Conservation (phyloP, 2,888 invertebrate species). For the Rhingia campestris region DNA sequence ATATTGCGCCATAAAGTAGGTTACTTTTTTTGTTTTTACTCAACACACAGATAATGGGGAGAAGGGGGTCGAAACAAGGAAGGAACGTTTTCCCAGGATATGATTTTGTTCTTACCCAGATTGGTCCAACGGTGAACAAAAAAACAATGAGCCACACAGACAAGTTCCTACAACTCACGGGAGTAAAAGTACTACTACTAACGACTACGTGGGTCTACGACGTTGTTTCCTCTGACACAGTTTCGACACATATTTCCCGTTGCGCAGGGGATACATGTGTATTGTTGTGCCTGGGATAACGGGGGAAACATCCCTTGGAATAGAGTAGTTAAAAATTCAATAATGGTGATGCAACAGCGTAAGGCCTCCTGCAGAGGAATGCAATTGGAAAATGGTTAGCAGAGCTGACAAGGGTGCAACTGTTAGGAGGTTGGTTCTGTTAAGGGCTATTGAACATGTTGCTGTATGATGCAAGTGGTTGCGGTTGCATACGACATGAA, state of each 20-base stretch:
- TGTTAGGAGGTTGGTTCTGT: constrained; percentile 31
- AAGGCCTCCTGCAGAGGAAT: constrained; percentile 57
- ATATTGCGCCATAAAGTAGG: constrained; percentile 48
- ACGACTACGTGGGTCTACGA: constrained; percentile 21
- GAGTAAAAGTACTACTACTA: constrained; percentile 53
- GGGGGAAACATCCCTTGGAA: constrained; percentile 49
- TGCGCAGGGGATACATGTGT: constrained; percentile 9
- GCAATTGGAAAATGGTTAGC: constrained; percentile 4
- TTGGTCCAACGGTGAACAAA: constrained; percentile 28
- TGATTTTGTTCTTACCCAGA: constrained; percentile 67
- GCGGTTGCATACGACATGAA: background rate
- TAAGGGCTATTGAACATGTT: constrained; percentile 30
- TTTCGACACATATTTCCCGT: constrained; percentile 27
- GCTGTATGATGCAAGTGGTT: constrained; percentile 4
- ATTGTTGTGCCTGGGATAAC: background rate
- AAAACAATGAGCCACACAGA: constrained; percentile 17
- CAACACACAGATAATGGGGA: background rate
- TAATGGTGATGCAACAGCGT: constrained; percentile 45
- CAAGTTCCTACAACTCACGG: constrained; percentile 53
- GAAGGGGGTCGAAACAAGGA: background rate
- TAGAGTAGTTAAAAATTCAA: constrained; percentile 22
- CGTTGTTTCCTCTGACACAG: constrained; percentile 57
- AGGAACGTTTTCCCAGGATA: constrained; percentile 42
- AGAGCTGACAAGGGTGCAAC: background rate
- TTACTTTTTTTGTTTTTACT: constrained; percentile 36